Base-by-base conservation (phyloP, 2,797 vertebrate genomes). In the Onychomys leucogaster region DNA sequence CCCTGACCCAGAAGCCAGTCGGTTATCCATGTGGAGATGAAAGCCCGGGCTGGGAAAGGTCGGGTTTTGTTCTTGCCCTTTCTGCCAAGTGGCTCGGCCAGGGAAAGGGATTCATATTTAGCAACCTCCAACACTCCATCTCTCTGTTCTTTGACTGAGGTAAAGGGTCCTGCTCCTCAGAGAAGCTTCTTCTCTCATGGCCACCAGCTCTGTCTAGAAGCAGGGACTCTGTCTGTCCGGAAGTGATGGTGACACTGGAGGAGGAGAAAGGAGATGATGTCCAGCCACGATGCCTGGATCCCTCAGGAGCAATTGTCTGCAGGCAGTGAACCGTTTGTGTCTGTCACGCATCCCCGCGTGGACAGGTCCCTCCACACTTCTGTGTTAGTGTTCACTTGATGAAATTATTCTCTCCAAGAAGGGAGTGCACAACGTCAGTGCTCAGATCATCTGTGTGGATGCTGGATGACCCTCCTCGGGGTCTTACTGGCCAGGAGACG, bases 391-490 rank as follows among this genome's bases (percentile, higher is more conserved):
- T 89, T 57, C 25, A 46, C 14, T 67, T 75, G 2, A 5, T 46
- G 43, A 43, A 37, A 29, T 82, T 49, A 78, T 80, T 61, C 5
- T 23, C 34, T 21, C 17, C n/a, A 32, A 41, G 25, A 80, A 84
- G 37, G 37, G 32, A 34, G 46, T 0, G 0, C 0, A 32, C 1
- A 25, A 23, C 55, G 71, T 0, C 81, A 82, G 43, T 49, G 65
- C 34, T 80, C 77, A 57, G 32, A 49, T 49, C n/a, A 82, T 80
- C 77, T n/a, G 63, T 43, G 1, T 5, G 43, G 34, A 75, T 55
- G 52, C 52, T 52, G 23, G 17, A 3, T 9, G 34, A 52, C 27
- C 52, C 52, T 16, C 16, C 16, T 55, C 5, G 12, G 73, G 59
- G 21, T 69, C 17, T 77, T 41, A 6, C 12, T 57, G 61, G 37